Percentiles rank a stretch among this genome's conserved stretches.
Evolutionary conservation across 1,140 invertebrate genomes (phyloP).

Genomic region (Neomicropteryx cornuta): DNA sequence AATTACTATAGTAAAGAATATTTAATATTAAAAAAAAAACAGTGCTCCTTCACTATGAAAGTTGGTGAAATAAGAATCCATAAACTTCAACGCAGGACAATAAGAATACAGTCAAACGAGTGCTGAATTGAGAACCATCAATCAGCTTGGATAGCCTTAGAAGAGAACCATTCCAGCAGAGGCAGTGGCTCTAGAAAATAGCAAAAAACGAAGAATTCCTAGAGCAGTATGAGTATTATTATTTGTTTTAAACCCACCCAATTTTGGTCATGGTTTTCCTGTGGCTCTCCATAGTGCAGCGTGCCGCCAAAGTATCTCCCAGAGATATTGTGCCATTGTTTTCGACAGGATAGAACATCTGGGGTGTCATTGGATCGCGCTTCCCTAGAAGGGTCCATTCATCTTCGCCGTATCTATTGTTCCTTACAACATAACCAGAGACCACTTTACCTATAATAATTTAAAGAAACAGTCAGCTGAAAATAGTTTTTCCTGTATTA

Average conservation of each 20-base stretch:
- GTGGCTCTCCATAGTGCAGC: conserved; percentile 83
- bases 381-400: conserved; percentile 82
- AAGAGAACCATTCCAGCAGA: too few relatives aligned
- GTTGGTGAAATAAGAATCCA: too few relatives aligned
- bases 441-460: conserved; percentile 61
- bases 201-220: background rate
- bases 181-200: background rate
- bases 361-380: conserved; percentile 80
- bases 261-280: conserved; percentile 54
- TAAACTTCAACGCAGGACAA: too few relatives aligned
- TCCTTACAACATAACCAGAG: conserved; percentile 69
- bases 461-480: conserved; percentile 4
- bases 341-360: conserved; percentile 92
- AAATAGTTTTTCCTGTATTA: conserved; percentile 3
- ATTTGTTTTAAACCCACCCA: conserved; percentile 70
- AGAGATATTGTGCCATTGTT: conserved; percentile 45
- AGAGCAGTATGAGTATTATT: too few relatives aligned
- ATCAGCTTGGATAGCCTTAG: too few relatives aligned
- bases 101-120: too few relatives aligned
- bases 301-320: conserved; percentile 73
- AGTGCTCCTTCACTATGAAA: too few relatives aligned
- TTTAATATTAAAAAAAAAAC: too few relatives aligned
- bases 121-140: too few relatives aligned
- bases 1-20: too few relatives aligned
- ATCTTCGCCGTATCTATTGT: conserved; percentile 43